Evolutionary conservation across 2,113 vertebrate species (phyloP), one percentile per base, ranked within the genome.

Genomic region (Synchiropus splendidus): DNA sequence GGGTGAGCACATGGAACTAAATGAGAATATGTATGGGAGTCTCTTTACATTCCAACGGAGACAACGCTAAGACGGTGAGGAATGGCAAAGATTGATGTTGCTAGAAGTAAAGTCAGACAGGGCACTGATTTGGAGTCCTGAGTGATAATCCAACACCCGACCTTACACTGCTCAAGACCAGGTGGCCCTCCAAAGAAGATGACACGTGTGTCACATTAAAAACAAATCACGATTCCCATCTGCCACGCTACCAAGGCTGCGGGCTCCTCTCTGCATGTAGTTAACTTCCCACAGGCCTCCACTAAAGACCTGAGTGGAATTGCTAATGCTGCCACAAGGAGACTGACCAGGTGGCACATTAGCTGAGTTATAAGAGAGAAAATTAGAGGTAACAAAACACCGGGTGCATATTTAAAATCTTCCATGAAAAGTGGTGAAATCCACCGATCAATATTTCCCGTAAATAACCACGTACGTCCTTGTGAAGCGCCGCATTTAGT

Each of bases 151-250:
- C 31, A 36, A 45, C 36, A 41, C 42, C 52, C 21, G 21, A 69
- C 61, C 66, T 61, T 49, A 41, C n/a, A n/a, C 39, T 54, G 36
- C 51, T 58, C 53, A 56, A 44, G 49, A 64, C 45, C 69, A 65
- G 53, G 57, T 62, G 53, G 48, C 42, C 51, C 43, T 51, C 36
- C 58, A 43, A 41, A 39, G 54, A 61, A 59, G 56, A 60, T 15
- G 40, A 57, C 52, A 54, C 10, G 2, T 17, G 50, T 55, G 57
- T 52, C 42, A 21, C 72, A 75, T 82, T 70, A 77, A 82, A 82
- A 74, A 61, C 61, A 60, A 67, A 82, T 79, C 69, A 75, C 42
- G 44, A 58, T 49, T 64, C 63, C 72, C 70, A 75, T 74, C 71
- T 79, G 72, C 62, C 46, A 17, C 8, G 12, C 44, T 17, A 33